phyloP scores from a whole-genome alignment of 2,888 invertebrate species.

The Ornithoptera alexandrae region DNA sequence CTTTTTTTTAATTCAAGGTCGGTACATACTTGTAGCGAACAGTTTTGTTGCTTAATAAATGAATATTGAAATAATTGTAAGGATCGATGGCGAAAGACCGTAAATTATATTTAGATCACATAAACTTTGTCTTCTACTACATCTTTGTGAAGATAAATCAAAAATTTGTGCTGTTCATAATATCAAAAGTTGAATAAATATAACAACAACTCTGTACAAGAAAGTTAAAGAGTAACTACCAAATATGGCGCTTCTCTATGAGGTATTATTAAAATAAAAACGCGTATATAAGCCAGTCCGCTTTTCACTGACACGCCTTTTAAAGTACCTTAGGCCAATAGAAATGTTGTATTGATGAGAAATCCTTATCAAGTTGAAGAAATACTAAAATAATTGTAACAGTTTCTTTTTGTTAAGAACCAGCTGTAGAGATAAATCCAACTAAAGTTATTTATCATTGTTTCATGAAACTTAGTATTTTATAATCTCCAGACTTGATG shows the following conservation, averaged over 20 bases:
- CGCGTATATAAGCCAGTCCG: constrained; percentile 46
- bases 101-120: neutral
- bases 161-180: too few species aligned
- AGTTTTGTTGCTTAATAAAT: neutral
- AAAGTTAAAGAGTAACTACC: constrained; percentile 60
- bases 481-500: neutral
- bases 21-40: neutral
- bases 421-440: constrained; percentile 4
- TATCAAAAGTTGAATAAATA: neutral
- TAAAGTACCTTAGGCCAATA: constrained; percentile 53
- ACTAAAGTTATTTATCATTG: neutral
- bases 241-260: constrained; percentile 63
- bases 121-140: too few species aligned
- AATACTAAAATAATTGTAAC: constrained; percentile 30
- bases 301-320: constrained; percentile 69
- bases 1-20: constrained; percentile 6
- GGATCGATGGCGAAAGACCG: too few species aligned
- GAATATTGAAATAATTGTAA: neutral
- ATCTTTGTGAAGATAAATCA: too few species aligned
- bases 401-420: constrained; percentile 17
- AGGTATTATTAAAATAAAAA: constrained; percentile 70
- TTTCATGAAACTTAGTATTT: neutral
- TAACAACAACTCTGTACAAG: constrained; percentile 38
- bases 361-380: constrained; percentile 46
- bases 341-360: constrained; percentile 61